Conservation (phyloP, 2,113 vertebrate species). For the Climacteris rufus region DNA sequence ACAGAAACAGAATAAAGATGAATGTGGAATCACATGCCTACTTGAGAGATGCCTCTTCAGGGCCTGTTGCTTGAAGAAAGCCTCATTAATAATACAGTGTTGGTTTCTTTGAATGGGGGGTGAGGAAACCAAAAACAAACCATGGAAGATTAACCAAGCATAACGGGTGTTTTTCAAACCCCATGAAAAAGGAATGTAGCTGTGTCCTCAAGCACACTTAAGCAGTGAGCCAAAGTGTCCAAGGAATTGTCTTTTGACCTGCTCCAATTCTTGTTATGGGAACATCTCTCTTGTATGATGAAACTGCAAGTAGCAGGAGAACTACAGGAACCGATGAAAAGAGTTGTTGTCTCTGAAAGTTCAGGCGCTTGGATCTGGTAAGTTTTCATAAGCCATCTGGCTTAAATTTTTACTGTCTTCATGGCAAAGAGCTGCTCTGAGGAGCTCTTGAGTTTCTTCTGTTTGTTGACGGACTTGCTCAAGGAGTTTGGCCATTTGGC, state of each 20-base stretch:
- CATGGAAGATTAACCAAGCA: neutral
- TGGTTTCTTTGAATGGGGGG: neutral
- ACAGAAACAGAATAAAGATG: neutral
- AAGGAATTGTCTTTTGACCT: neutral
- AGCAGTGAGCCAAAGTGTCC: neutral
- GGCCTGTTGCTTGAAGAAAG: neutral
- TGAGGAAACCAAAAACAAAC: neutral
- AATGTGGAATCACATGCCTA: neutral
- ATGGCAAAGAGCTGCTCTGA: conserved; percentile 26
- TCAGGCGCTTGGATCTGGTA: neutral
- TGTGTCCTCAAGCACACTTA: neutral
- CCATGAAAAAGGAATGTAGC: too few relatives aligned
- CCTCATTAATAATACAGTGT: neutral
- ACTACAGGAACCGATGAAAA: neutral
- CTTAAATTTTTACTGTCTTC: conserved; percentile 25
- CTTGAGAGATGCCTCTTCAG: neutral
- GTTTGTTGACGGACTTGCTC: conserved; percentile 61
- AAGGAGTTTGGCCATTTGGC: conserved; percentile 52
- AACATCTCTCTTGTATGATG: neutral
- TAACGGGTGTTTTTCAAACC: neutral
- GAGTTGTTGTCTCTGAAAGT: neutral
- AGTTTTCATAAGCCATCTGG: neutral
- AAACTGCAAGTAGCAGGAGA: neutral
- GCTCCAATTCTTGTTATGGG: neutral
- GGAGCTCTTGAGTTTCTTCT: conserved; percentile 67